Evolutionary conservation across 2,888 invertebrate genomes (phyloP), one percentile per base, ranked within the genome.

Genomic region (Hylaea fasciaria): DNA sequence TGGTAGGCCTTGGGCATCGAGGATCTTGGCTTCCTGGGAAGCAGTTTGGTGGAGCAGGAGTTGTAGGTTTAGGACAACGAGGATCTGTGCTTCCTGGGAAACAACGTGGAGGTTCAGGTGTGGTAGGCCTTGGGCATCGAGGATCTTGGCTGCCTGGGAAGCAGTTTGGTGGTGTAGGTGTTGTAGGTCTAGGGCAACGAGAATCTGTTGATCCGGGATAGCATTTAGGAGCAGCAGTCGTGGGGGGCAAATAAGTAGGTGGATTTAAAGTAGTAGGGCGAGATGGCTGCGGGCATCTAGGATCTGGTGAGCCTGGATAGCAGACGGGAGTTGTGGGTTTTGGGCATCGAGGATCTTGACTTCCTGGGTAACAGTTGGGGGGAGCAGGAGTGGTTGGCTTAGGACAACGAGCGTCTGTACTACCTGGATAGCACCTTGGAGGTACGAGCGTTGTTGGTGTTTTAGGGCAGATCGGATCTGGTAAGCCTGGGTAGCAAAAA

Each of bases 271-370:
- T 73, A 22, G 83, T 74, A 0, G 83, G 72, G 16, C 63, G 66
- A 65, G 57, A 58, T n/a, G 84, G 82, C 7, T 73, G 77, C 0
- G 77, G 57, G 17, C 81, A 82, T 3, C 78, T 65, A 0, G 80
- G 69, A 17, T 77, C 74, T 0, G 64, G 56, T 5, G 67, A 67
- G 0, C 77, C 77, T 0, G 74, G 77, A 48, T 74, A 82, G 47
- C 84, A 85, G 0, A 53, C 58, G 0, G 70, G 70, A 0, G 76
- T 72, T 0, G 77, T 72, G 2, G 81, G 76, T 45, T 64, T 59
- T 0, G 82, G 83, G 48, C 83, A 84, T 11, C 82, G 57, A 10
- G 80, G 78, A 41, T 86, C 85, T 0, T 58, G 70, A 0, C 71
- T 72, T 2, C 82, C 81, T 0, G 62, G 58, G 29, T 13, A 63